Evolutionary conservation across 23 tunicate species (phyloP).

Genomic region (Clavelina lepadiformis): DNA sequence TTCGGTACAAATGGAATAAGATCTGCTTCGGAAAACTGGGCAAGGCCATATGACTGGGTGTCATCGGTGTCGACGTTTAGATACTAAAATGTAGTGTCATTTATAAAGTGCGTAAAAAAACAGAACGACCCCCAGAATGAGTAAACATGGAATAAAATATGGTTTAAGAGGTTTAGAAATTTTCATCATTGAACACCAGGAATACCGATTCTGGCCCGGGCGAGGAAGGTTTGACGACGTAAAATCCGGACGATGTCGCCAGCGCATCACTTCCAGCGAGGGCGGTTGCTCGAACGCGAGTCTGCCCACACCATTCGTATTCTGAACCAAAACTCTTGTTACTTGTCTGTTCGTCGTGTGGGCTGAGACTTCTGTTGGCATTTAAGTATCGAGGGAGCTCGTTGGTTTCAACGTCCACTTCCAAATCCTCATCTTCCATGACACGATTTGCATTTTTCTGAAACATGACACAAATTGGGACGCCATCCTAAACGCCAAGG

Average conservation of each 20-base stretch:
- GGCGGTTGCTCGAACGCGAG: slow-evolving; percentile 25
- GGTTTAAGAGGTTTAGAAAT: no score
- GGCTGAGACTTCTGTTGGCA: neutral
- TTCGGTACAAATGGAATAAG: slow-evolving; percentile 7
- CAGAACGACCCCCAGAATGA: no score
- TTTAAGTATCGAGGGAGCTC: no score
- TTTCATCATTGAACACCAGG: no score
- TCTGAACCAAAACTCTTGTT: slow-evolving; percentile 40
- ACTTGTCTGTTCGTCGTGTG: slow-evolving; percentile 19
- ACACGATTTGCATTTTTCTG: no score
- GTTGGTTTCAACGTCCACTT: slow-evolving; percentile 13
- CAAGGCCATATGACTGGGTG: slow-evolving; percentile 42
- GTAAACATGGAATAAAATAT: no score
- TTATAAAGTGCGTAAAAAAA: no score
- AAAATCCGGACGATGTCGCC: slow-evolving; percentile 8
- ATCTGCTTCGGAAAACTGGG: slow-evolving; percentile 47
- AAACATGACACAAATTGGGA: no score
- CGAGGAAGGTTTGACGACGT: slow-evolving; percentile 4
- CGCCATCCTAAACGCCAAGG: no score
- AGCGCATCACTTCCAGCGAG: slow-evolving; percentile 8
- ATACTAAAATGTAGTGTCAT: slow-evolving; percentile 10
- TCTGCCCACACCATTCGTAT: slow-evolving; percentile 68
- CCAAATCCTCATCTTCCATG: no score
- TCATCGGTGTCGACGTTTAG: slow-evolving; percentile 65
- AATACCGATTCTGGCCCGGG: slow-evolving; percentile 2